Base-by-base conservation (phyloP, 2,113 vertebrate genomes). In the Morone chrysops region DNA sequence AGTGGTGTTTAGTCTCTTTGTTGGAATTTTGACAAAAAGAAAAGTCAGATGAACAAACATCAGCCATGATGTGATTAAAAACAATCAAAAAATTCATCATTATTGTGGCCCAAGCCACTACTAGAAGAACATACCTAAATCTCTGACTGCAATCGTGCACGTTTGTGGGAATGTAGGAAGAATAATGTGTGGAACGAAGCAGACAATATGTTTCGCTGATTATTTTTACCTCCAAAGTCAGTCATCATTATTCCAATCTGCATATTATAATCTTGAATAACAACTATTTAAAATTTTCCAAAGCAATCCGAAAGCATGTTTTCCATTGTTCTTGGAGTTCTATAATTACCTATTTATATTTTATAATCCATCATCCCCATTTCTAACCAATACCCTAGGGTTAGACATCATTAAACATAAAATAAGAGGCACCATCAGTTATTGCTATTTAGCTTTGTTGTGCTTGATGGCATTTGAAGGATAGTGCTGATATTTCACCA, bases 381-480 rank as follows among this genome's bases (percentile, higher is more conserved):
- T 81, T 76, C 38, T 40, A 66, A 63, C 61, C 78, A 81, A 69
- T 75, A 61, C 56, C 13, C 62, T 60, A 51, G 54, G 40, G 63
- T 75, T 51, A 60, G n/a, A 81, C 63, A 69, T 53, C 47, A 75
- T 75, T 81, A 61, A 75, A 60, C 40, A 75, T 61, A 75, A 61
- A 67, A 60, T 16, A 80, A 74, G 31, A 62, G 41, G 16, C 51
- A 47, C 50, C 51, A 68, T 72, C 74, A 56, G 36, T 73, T 65
- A 48, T 59, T 48, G 50, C 47, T 69, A 11, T 62, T 73, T 50
- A 31, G 36, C 50, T 75, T 36, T 75, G 66, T 47, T 72, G 41
- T 51, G 10, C 38, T 66, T 71, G 53, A 40, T 51, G 20, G 22
- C 65, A 75, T 78, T 61, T 72, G 43, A 83, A 68, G 20, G 16